Evolutionary conservation across 2,888 invertebrate species (phyloP), one percentile per base, ranked within the genome.

Genomic region (Hirtodrosophila confusa): DNA sequence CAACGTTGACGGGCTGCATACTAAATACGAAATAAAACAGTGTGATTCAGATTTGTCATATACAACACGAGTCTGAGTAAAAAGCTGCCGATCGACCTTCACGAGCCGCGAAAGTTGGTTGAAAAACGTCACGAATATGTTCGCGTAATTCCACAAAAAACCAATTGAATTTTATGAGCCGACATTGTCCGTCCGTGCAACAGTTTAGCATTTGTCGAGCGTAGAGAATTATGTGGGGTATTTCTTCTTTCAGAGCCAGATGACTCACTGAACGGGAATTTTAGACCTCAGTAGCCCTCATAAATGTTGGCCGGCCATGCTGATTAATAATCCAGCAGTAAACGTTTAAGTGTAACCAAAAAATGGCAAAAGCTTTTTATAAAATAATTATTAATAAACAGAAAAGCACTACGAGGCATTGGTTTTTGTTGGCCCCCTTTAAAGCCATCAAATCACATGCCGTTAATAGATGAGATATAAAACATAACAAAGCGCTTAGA

Each of bases 41-140:
- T 49, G 55, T 80, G 85, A 82, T 61, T 82, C 87, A 78, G 54
- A 68, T 78, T 72, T 78, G 57, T 68, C 72, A 66, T 47, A 48
- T 62, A 50, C 55, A 47, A 64, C 44, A 64, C 43, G 17, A 45
- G 24, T 45, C 39, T 35, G 49, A 17, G 3, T 27, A 54, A 41
- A 64, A 69, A 73, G 61, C 3, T 12, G 57, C 55, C 71, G 31
- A 70, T 70, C 87, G 82, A 80, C 82, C 82, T 82, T 82, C 69
- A 50, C 41, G 31, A 54, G 50, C 58, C 47, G 69, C 66, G 51
- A 71, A 68, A 75, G 77, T 68, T 64, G 44, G 10, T 9, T 27
- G 8, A 41, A 40, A 63, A 57, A 80, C 85, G 87, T 86, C 87
- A 86, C 71, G 24, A 58, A 65, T 64, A 48, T 47, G 41, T 45